These are phyloP conservation scores for Neolamprologus sp. DNA, from an alignment of 2,113 vertebrate genomes.

Conservation along the genomic window DNA sequence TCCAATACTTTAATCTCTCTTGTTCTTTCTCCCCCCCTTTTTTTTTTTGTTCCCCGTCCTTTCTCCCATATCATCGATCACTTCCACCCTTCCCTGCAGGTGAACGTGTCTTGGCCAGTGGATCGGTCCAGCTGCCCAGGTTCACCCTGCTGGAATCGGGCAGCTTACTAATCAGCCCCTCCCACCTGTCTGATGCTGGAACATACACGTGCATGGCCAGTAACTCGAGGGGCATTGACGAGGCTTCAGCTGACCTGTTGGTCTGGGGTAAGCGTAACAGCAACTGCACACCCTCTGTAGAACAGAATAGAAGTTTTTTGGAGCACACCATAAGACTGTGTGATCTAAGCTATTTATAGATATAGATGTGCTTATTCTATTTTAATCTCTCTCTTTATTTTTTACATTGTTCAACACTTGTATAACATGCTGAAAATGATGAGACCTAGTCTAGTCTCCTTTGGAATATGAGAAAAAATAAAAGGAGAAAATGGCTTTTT, in stretches of 20 bases:
- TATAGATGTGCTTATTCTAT: background rate
- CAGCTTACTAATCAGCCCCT: conserved; percentile 88
- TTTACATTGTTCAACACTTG: background rate
- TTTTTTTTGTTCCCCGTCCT: background rate
- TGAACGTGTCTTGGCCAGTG: conserved; percentile 91
- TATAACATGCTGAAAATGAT: background rate
- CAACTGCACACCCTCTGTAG: background rate
- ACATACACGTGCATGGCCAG: conserved; percentile 93
- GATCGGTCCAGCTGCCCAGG: conserved; percentile 90
- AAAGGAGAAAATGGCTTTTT: background rate
- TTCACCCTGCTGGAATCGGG: conserved; percentile 96
- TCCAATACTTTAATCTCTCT: conserved; percentile 30
- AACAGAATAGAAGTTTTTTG: background rate
- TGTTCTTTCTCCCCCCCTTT: background rate
- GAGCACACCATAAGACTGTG: background rate
- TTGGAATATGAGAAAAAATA: background rate
- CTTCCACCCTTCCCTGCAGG: conserved; percentile 63
- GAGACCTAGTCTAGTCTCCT: background rate
- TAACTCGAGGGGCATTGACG: conserved; percentile 92
- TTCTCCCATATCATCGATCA: conserved; percentile 20
- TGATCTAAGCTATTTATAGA: background rate
- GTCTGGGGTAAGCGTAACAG: conserved; percentile 86
- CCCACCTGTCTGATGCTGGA: conserved; percentile 84
- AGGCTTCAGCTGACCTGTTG: conserved; percentile 84
- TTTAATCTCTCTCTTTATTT: background rate